phyloP scores from a whole-genome alignment of 2,888 invertebrate genomes.

The Anodontia alba region DNA sequence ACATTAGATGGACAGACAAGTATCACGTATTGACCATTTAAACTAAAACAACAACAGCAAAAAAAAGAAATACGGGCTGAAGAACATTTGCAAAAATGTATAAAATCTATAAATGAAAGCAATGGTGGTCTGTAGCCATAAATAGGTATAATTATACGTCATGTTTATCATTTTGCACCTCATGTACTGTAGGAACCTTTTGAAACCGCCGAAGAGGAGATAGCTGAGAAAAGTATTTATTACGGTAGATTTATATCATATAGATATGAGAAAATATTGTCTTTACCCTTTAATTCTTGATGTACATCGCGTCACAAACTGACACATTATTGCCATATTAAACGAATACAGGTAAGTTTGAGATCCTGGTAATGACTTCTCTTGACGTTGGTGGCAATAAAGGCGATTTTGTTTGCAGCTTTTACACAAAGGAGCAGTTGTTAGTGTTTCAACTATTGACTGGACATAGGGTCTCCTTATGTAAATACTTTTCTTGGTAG shows the following conservation, averaged over 20 bases:
- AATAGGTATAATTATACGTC: background rate
- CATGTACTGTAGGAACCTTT: background rate
- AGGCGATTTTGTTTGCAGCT: background rate
- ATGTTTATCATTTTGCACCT: background rate
- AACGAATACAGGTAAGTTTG: background rate
- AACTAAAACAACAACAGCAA: no score
- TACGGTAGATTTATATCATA: background rate
- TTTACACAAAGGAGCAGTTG: background rate
- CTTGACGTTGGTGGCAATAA: background rate
- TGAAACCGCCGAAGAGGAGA: no score
- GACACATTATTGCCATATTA: background rate
- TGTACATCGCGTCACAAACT: background rate
- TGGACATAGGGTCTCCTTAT: background rate
- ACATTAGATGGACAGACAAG: no score
- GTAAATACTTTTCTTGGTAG: background rate
- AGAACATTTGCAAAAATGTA: no score
- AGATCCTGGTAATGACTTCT: background rate
- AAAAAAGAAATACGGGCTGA: no score
- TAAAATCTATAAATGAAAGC: no score
- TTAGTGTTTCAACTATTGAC: background rate
- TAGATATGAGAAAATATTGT: background rate
- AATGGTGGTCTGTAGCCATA: no score
- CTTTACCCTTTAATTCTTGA: background rate
- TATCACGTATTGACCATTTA: no score
- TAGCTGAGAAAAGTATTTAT: background rate